These are phyloP conservation scores for Darevskia mixta DNA, from an alignment of 2,797 vertebrate species.

Conservation along the genomic window DNA sequence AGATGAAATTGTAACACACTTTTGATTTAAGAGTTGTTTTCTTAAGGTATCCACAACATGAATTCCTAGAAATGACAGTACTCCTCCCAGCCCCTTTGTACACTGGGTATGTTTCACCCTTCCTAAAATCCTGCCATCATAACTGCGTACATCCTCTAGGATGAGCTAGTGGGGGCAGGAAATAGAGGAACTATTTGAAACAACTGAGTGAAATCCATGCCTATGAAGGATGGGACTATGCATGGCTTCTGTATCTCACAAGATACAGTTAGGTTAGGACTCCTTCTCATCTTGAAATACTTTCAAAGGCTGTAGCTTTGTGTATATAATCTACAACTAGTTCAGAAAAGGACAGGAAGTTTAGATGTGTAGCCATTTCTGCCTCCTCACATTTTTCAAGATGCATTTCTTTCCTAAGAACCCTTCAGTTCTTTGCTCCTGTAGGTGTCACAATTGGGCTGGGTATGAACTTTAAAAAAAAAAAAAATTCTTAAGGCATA, in stretches of 20 bases:
- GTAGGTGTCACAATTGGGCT: constrained; percentile 51
- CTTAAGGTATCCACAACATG: not conserved
- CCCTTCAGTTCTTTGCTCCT: constrained; percentile 20
- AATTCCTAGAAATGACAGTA: not conserved
- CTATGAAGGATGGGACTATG: not conserved
- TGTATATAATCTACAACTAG: not conserved
- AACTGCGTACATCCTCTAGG: not conserved
- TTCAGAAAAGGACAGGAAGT: not conserved
- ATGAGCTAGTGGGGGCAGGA: not conserved
- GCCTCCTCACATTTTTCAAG: constrained; percentile 7
- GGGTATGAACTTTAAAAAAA: constrained; percentile 49
- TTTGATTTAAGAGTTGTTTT: not conserved
- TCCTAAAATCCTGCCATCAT: constrained; percentile 2
- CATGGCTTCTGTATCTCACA: not conserved
- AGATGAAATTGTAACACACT: not conserved
- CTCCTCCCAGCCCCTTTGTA: not conserved
- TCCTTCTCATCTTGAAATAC: not conserved
- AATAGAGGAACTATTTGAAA: constrained; percentile 13
- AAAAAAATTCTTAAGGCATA: not conserved
- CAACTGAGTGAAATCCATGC: not conserved
- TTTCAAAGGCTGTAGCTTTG: not conserved
- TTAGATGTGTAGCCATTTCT: fast-evolving
- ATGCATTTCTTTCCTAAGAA: constrained; percentile 35
- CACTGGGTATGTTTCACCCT: not conserved
- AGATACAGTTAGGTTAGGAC: not conserved